These are phyloP conservation scores for Tylochromis polylepis DNA, from an alignment of 2,113 vertebrate species.

Conservation along the genomic window DNA sequence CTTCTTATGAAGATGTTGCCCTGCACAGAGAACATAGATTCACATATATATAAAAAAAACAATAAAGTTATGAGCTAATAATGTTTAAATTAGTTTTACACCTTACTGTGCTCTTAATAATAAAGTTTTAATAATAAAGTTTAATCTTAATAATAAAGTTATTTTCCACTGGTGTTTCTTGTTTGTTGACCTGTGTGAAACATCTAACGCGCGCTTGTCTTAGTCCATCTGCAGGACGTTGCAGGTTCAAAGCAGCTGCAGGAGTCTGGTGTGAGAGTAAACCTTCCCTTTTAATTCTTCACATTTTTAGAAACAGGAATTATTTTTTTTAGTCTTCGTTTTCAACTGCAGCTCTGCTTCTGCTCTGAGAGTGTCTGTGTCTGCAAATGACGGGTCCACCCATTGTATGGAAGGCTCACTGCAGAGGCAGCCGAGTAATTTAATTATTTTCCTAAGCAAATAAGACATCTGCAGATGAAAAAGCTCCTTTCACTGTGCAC, in stretches of 20 bases:
- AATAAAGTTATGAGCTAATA: too few relatives aligned
- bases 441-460: background rate
- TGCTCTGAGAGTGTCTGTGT: background rate
- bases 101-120: too few relatives aligned
- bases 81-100: too few relatives aligned
- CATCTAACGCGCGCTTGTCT: rapidly evolving
- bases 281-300: background rate
- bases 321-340: background rate
- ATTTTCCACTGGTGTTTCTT: background rate
- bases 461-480: background rate
- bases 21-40: too few relatives aligned
- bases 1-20: too few relatives aligned
- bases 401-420: background rate
- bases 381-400: background rate
- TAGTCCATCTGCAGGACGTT: background rate
- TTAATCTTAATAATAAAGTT: too few relatives aligned
- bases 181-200: background rate
- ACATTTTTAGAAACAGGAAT: background rate
- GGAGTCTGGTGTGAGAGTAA: background rate
- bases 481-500: background rate
- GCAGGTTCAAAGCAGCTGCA: background rate
- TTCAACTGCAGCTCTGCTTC: background rate
- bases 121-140: too few relatives aligned
- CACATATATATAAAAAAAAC: too few relatives aligned
- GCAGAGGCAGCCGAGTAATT: background rate